Evolutionary conservation across 2,888 invertebrate species (phyloP), one percentile per base, ranked within the genome.

Genomic region (Chorisops tibialis): DNA sequence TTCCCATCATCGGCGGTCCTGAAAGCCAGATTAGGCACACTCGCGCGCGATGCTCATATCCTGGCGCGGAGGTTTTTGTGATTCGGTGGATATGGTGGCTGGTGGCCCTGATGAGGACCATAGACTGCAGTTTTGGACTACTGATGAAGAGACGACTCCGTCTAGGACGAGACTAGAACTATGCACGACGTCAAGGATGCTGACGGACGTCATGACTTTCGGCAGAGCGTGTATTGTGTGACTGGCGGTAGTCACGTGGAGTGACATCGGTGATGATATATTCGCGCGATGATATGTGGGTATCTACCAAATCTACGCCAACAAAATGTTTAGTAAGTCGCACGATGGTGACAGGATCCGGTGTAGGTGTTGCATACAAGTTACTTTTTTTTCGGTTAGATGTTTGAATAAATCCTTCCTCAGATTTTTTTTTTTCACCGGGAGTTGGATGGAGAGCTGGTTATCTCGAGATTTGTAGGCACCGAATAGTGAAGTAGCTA

Each of bases 391-490:
- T 39, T 54, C 41, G 14, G 9, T 22, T 56, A 45, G 43, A 56
- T 56, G 56, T 56, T 56, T 45, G 56, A 35, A 56, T 56, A 56
- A 56, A 56, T 56, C 56, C 35, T 43, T 56, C n/a, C n/a, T n/a
- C 30, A 18, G 56, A 3, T 56, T 56, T 56, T 54, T 56, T 45
- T 24, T 56, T 56, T 43, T 45, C 43, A 43, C 30, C 30, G 43
- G 45, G 56, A 56, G 2, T 30, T 30, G 30, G 30, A 30, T 5
- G 30, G 30, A 30, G 30, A 9, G 30, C 3, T 30, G 30, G 30
- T 30, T 30, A 30, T 30, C 30, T 56, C 35, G 18, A 43, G 56
- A 56, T n/a, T 47, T 5, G 56, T 56, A 56, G 56, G 56, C 56
- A 24, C 43, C 18, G 24, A 43, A 43, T 19, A 19, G 30, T 16